A percentile compares a stretch with the other conserved stretches of the same genome.
phyloP scores from a whole-genome alignment of 1,140 invertebrate species.

The Brachionus sp. region DNA sequence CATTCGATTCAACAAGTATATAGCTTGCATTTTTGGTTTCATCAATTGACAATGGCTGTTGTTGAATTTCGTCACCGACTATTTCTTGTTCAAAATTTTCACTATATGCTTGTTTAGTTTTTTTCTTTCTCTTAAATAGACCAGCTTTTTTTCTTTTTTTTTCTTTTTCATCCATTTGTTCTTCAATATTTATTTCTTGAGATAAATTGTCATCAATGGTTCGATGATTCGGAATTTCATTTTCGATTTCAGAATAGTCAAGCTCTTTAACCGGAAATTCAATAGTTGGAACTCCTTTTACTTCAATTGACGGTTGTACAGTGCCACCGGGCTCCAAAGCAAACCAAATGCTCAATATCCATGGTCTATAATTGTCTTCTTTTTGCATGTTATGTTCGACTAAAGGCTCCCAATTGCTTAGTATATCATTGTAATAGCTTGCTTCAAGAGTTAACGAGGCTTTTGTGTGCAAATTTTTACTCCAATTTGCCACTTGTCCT shows the following conservation, averaged over 20 bases:
- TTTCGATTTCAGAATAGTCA: background rate
- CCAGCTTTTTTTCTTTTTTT: background rate
- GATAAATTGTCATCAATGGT: background rate
- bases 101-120: background rate
- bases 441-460: conserved; percentile 67
- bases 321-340: conserved; percentile 30
- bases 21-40: conserved; percentile 27
- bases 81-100: background rate
- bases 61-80: background rate
- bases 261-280: conserved; percentile 36
- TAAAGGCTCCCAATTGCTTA: conserved; percentile 73
- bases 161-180: background rate
- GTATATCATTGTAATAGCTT: conserved; percentile 71
- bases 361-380: conserved; percentile 69
- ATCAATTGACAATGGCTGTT: background rate
- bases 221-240: background rate
- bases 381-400: conserved; percentile 70
- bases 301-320: conserved; percentile 4
- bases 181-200: background rate
- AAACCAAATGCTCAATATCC: conserved; percentile 57
- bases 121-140: background rate
- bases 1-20: conserved; percentile 27
- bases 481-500: conserved; percentile 30
- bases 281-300: background rate
- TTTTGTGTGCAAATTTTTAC: conserved; percentile 53